Evolutionary conservation across 2,113 vertebrate species (phyloP).

Genomic region (Harpagus bidentatus): DNA sequence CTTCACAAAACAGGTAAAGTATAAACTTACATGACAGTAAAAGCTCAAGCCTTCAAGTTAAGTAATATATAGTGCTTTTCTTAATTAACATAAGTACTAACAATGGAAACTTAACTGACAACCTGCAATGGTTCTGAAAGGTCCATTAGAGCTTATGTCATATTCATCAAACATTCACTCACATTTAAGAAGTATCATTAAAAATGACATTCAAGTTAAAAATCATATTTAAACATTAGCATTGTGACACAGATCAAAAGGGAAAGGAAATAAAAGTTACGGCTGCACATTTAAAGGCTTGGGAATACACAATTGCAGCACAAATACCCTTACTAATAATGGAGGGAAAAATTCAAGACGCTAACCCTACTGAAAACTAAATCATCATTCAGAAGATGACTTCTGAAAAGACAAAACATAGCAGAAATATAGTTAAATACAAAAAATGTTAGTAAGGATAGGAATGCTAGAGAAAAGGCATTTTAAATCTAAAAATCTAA

Average conservation of each 20-base stretch:
- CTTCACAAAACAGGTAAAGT: constrained; percentile 4
- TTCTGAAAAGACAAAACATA: neutral
- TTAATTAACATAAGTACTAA: constrained; percentile 30
- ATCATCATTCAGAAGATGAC: neutral
- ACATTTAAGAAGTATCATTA: neutral
- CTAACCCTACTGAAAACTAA: neutral
- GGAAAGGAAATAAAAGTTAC: neutral
- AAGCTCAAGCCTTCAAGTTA: constrained; percentile 16
- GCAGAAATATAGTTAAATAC: neutral
- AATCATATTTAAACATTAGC: neutral
- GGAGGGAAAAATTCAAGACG: neutral
- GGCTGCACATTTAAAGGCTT: neutral
- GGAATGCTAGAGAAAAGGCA: neutral
- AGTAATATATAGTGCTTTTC: neutral
- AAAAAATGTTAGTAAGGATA: neutral
- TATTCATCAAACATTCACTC: neutral
- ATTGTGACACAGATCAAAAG: neutral
- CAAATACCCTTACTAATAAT: neutral
- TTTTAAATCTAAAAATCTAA: neutral
- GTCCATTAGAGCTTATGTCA: neutral
- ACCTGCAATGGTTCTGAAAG: neutral
- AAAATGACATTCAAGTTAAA: constrained; percentile 1
- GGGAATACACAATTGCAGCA: neutral
- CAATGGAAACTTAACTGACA: constrained; percentile 39
- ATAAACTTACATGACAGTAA: constrained; percentile 28